Evolutionary conservation across 1,140 invertebrate genomes (phyloP).

Genomic region (Vanessa atalanta): DNA sequence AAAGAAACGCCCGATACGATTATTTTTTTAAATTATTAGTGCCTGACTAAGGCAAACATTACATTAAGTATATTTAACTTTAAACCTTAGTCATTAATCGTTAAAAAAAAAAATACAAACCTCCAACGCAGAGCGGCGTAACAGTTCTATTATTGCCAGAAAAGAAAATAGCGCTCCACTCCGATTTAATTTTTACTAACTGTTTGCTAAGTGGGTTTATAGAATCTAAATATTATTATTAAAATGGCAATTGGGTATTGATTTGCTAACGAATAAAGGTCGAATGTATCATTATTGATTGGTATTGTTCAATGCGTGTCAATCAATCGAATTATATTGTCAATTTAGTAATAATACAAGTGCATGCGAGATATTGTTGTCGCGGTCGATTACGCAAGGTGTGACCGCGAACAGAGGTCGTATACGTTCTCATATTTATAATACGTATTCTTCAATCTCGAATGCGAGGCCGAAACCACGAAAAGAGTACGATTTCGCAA

Average conservation of each 20-base stretch:
- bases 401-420: conserved; percentile 76
- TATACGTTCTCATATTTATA: conserved; percentile 77
- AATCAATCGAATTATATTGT: conserved; percentile 35
- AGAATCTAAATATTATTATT: neutral
- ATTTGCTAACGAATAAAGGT: conserved; percentile 11
- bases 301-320: conserved; percentile 29
- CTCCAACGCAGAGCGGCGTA: too few relatives aligned
- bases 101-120: too few relatives aligned
- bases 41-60: too few relatives aligned
- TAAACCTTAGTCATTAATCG: too few relatives aligned
- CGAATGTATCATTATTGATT: conserved; percentile 18
- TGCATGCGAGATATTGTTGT: conserved; percentile 65
- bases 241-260: neutral
- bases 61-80: too few relatives aligned
- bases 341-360: conserved; percentile 48
- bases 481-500: conserved; percentile 78
- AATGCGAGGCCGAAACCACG: conserved; percentile 72
- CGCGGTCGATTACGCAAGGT: conserved; percentile 67
- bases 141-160: too few relatives aligned
- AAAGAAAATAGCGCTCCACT: too few relatives aligned
- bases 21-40: too few relatives aligned
- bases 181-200: too few relatives aligned
- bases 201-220: too few relatives aligned
- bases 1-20: neutral
- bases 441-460: conserved; percentile 77